Conservation (phyloP, 1,140 invertebrate species). For the Mercenaria mercenaria region DNA sequence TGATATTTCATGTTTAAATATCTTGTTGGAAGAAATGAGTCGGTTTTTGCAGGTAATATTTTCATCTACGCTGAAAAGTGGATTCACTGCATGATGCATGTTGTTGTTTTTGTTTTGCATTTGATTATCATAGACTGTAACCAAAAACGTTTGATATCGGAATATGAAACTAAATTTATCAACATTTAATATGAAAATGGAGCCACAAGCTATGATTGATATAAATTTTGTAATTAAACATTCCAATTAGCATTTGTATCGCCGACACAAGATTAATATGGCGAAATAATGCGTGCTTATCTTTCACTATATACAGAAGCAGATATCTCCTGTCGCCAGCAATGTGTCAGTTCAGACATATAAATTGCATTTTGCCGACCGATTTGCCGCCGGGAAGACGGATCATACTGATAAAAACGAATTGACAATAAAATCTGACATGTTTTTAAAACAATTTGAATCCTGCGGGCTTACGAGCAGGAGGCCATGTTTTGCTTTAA, state of each 20-base stretch:
- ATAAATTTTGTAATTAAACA: not conserved
- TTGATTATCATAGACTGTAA: no score
- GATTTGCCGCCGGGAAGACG: conserved; percentile 4
- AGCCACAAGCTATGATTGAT: not conserved
- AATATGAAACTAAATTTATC: no score
- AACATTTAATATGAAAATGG: no score
- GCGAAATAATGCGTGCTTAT: not conserved
- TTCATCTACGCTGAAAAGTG: no score
- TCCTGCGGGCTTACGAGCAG: not conserved
- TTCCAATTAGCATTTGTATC: not conserved
- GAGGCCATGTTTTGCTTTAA: not conserved
- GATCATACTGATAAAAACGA: not conserved
- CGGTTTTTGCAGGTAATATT: no score
- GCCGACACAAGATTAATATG: not conserved
- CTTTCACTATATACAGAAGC: not conserved
- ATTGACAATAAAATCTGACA: conserved; percentile 36
- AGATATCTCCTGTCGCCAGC: not conserved
- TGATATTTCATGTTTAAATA: no score
- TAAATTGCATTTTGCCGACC: conserved; percentile 34
- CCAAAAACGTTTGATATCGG: no score
- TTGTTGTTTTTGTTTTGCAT: no score
- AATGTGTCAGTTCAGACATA: not conserved
- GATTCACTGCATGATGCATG: no score
- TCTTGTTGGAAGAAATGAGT: no score
- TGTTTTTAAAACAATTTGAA: conserved; percentile 7